Evolutionary conservation across 2,113 vertebrate species (phyloP), one percentile per base, ranked within the genome.

Genomic region (Apaloderma vittatum): DNA sequence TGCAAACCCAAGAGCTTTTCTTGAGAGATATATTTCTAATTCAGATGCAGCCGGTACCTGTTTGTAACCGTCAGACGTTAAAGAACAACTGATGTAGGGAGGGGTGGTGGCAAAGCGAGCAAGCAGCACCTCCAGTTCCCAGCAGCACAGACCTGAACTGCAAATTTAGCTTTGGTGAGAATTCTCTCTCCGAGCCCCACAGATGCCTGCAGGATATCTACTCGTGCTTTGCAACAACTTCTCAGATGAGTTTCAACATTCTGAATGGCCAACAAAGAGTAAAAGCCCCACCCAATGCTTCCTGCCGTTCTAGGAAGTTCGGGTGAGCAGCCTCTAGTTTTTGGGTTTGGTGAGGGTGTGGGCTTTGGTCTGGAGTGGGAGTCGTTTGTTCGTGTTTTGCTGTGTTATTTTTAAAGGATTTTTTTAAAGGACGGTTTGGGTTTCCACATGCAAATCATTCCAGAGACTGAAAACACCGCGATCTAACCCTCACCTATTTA

Each of bases 371-470:
- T 36, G 20, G 12, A 61, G 68, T 2, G 0, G 21, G 46, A 32
- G 7, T 6, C 79, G 40, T 12, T 59, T 46, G 49, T 12, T 5
- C 7, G 37, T 30, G 20, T 8, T 85, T 45, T 23, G 21, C 7
- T 43, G 67, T 6, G 20, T 9, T 55, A 27, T 14, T 62, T 37
- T 23, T 24, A 40, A 40, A 40, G 40, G 40, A 40, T 26, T 21
- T 37, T 59, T 61, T 67, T 21, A 27, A 8, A 65, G 49, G 24
- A 67, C 46, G n/a, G 15, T 30, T 5, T 12, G 14, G 30, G n/a
- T 76, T 58, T 52, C 18, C 0, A 2, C 2, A 6, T 4, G 8
- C 36, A 74, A 49, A n/a, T 1, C 4, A 1, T 14, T 49, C 21
- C 3, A 62, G 26, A 26, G 36, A 40, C 10, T 8, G 30, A 37